These are phyloP conservation scores for Struthidea cinerea DNA, from an alignment of 2,113 vertebrate genomes.

Conservation along the genomic window DNA sequence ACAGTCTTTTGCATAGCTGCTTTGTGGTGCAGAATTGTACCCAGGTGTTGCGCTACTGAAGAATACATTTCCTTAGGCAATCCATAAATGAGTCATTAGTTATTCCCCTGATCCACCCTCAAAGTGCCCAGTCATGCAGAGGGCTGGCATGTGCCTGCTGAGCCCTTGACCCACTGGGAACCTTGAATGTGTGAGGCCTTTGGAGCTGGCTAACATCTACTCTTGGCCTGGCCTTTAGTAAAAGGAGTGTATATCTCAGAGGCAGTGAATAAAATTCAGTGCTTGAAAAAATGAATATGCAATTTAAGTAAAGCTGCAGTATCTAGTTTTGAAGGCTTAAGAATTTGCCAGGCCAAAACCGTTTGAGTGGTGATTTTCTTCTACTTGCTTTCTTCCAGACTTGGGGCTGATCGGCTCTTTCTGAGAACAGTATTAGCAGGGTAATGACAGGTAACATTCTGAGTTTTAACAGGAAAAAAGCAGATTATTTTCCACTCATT, in stretches of 20 bases:
- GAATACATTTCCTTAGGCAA: slow-evolving; percentile 41
- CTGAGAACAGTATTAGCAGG: background rate
- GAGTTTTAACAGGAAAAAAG: background rate
- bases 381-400: background rate
- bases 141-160: background rate
- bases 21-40: background rate
- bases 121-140: background rate
- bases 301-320: background rate
- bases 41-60: background rate
- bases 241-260: background rate
- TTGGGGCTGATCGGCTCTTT: background rate
- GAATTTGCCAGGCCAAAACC: background rate
- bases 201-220: background rate
- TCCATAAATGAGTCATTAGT: background rate
- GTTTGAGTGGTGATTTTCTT: background rate
- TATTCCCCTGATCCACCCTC: background rate
- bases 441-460: background rate
- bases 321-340: background rate
- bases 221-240: background rate
- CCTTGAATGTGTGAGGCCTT: background rate
- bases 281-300: background rate
- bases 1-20: background rate
- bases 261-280: background rate
- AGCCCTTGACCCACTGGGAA: slow-evolving; percentile 11
- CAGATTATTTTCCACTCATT: background rate